Evolutionary conservation across 2,888 invertebrate genomes (phyloP).

Genomic region (Amphipyra berbera): DNA sequence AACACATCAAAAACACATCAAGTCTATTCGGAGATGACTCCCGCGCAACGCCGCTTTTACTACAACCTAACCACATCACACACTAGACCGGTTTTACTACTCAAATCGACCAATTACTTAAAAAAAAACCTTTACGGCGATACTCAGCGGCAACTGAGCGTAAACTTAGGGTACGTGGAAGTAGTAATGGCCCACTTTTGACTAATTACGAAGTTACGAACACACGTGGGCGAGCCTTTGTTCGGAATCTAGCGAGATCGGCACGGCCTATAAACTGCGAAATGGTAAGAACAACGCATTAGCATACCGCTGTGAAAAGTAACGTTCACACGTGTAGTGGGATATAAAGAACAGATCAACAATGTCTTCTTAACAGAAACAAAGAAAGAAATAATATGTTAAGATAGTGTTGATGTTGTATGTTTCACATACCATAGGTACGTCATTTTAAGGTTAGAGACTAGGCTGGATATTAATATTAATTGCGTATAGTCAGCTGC

Average conservation of each 20-base stretch:
- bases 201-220: constrained; percentile 63
- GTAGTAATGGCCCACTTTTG: constrained; percentile 69
- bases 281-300: constrained; percentile 42
- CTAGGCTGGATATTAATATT: too few relatives aligned
- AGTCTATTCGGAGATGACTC: constrained; percentile 37
- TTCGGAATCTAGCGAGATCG: constrained; percentile 53
- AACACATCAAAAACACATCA: constrained; percentile 50
- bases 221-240: constrained; percentile 69
- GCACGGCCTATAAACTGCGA: constrained; percentile 53
- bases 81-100: constrained; percentile 45
- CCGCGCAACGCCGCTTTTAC: constrained; percentile 41
- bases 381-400: too few relatives aligned
- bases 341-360: constrained; percentile 1
- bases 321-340: constrained; percentile 27
- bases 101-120: constrained; percentile 26
- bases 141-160: constrained; percentile 42
- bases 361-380: not conserved
- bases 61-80: constrained; percentile 32
- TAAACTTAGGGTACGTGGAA: constrained; percentile 43
- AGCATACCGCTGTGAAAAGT: constrained; percentile 47
- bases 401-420: too few relatives aligned
- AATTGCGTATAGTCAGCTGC: too few relatives aligned
- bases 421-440: too few relatives aligned
- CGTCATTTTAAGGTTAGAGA: too few relatives aligned
- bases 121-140: constrained; percentile 18